Percentiles rank a stretch among this genome's conserved stretches.
These are phyloP conservation scores for Caenorhabditis doughertyi DNA, from an alignment of 2,888 invertebrate species.

Conservation along the genomic window DNA sequence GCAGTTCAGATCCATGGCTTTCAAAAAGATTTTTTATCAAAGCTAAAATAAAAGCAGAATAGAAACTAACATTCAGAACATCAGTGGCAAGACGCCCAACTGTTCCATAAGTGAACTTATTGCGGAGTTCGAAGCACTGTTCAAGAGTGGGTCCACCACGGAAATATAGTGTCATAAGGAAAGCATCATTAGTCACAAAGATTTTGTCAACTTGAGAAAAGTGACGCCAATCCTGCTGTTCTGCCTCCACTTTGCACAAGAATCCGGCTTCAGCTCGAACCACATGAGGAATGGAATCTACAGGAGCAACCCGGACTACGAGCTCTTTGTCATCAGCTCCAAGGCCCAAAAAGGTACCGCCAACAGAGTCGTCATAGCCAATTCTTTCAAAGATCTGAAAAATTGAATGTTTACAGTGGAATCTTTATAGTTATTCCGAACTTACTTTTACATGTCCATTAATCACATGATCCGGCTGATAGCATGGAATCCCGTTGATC, in stretches of 20 bases:
- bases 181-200: constrained; percentile 66
- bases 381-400: constrained; percentile 76
- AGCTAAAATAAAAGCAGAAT: too few relatives aligned
- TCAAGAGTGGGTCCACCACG: constrained; percentile 74
- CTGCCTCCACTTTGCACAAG: constrained; percentile 72
- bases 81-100: constrained; percentile 74
- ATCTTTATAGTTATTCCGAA: background rate
- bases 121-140: constrained; percentile 68
- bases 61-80: constrained; percentile 64
- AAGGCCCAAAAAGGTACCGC: constrained; percentile 73
- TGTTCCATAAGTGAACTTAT: constrained; percentile 69
- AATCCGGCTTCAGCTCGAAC: constrained; percentile 71
- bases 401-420: background rate
- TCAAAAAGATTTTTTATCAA: too few relatives aligned
- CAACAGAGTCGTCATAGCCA: constrained; percentile 75
- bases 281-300: constrained; percentile 48
- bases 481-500: constrained; percentile 73
- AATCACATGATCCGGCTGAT: constrained; percentile 67
- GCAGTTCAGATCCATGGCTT: too few relatives aligned
- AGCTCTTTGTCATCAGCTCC: constrained; percentile 71
- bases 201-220: constrained; percentile 73
- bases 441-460: constrained; percentile 66
- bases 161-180: constrained; percentile 61
- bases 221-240: constrained; percentile 66
- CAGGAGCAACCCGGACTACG: constrained; percentile 71